Conservation (phyloP, 2,113 vertebrate species). For the Ciconia boyciana region DNA sequence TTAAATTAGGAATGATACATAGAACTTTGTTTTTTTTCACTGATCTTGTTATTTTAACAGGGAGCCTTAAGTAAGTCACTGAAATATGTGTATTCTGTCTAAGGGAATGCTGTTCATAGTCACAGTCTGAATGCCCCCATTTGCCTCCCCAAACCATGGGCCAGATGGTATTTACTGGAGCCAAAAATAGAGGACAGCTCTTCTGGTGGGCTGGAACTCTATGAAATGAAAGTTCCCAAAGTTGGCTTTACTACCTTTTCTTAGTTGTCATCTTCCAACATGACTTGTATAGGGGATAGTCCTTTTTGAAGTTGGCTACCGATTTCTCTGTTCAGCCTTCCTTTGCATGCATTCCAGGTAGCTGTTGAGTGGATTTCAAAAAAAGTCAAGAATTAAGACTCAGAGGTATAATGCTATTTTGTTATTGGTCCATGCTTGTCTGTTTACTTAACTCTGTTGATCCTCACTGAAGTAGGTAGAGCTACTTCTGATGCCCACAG, state of each 20-base stretch:
- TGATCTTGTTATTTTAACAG: background rate
- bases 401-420: background rate
- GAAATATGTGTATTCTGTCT: background rate
- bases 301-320: background rate
- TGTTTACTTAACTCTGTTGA: background rate
- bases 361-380: background rate
- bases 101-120: background rate
- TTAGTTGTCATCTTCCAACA: background rate
- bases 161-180: background rate
- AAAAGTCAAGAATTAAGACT: background rate
- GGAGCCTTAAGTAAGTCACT: background rate
- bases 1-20: background rate
- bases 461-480: background rate
- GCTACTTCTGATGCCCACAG: background rate
- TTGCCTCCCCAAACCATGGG: background rate
- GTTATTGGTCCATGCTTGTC: background rate
- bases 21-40: fast-evolving
- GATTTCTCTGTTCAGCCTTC: background rate
- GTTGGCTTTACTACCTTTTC: background rate
- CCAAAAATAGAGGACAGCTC: background rate
- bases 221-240: background rate
- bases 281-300: background rate
- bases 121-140: background rate
- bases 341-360: background rate
- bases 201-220: background rate